These are phyloP conservation scores for Brachyistius frenatus DNA, from an alignment of 2,113 vertebrate genomes.

Conservation along the genomic window DNA sequence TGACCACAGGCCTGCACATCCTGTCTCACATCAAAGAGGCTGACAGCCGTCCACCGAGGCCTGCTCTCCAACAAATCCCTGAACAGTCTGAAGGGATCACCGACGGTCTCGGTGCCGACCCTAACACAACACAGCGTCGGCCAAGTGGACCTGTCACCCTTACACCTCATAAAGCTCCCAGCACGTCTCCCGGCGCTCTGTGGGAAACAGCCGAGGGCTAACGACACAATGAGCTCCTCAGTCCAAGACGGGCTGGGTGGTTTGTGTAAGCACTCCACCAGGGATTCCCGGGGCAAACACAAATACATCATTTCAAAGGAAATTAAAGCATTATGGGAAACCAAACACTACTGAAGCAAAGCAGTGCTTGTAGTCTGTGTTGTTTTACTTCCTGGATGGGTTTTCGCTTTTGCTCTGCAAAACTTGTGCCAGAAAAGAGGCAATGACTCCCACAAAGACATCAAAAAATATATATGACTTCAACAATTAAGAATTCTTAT, in stretches of 20 bases:
- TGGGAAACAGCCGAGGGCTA: conserved; percentile 52
- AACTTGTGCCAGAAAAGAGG: conserved; percentile 21
- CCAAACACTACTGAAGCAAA: conserved; percentile 33
- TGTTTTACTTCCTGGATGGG: conserved; percentile 59
- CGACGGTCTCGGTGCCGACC: conserved; percentile 26
- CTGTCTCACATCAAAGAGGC: conserved; percentile 54
- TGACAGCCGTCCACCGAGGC: conserved; percentile 31
- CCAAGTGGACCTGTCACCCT: conserved; percentile 62
- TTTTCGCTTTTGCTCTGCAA: conserved; percentile 18
- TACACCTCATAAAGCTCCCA: conserved; percentile 68
- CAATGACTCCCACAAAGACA: conserved; percentile 29
- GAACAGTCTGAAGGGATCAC: conserved; percentile 14
- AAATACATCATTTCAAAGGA: conserved; percentile 59
- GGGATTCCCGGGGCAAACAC: conserved; percentile 55
- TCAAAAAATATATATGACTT: conserved; percentile 25
- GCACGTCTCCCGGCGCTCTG: conserved; percentile 35
- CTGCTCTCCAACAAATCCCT: conserved; percentile 25
- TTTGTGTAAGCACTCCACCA: conserved; percentile 47
- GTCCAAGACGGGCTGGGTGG: conserved; percentile 64
- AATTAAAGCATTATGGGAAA: conserved; percentile 65
- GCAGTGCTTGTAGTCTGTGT: conserved; percentile 21
- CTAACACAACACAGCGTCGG: conserved; percentile 49
- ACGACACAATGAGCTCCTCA: conserved; percentile 49
- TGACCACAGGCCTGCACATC: conserved; percentile 67
- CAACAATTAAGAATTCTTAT: conserved; percentile 50